Evolutionary conservation across 2,113 vertebrate genomes (phyloP).

Genomic region (Gadus chalcogrammus): DNA sequence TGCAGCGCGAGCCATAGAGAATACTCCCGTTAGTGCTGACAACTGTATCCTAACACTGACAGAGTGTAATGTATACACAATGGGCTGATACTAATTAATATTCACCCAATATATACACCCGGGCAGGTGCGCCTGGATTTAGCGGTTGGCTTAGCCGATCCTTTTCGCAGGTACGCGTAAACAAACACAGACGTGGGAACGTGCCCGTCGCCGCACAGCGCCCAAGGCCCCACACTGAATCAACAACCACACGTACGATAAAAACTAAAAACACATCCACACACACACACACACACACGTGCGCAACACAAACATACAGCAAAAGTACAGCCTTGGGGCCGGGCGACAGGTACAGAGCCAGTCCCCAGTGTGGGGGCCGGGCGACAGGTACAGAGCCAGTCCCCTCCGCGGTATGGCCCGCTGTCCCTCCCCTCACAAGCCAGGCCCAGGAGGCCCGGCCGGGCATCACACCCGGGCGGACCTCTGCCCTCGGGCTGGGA

Average conservation of each 20-base stretch:
- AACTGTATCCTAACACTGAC: slow-evolving; percentile 75
- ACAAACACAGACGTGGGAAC: slow-evolving; percentile 28
- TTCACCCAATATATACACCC: slow-evolving; percentile 57
- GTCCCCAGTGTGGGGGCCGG: neutral
- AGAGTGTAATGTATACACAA: slow-evolving; percentile 62
- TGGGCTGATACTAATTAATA: slow-evolving; percentile 70
- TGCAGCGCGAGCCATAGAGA: slow-evolving; percentile 55
- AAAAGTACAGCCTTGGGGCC: slow-evolving; percentile 1
- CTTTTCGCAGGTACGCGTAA: slow-evolving; percentile 44
- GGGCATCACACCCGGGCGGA: neutral
- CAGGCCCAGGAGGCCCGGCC: too few relatives aligned
- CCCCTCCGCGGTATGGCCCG: neutral
- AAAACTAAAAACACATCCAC: neutral
- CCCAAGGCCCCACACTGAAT: neutral
- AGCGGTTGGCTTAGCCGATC: slow-evolving; percentile 38
- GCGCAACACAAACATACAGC: slow-evolving; percentile 12
- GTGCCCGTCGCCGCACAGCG: neutral
- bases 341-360: too few relatives aligned
- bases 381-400: too few relatives aligned
- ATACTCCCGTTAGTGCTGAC: slow-evolving; percentile 66
- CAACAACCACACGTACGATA: neutral
- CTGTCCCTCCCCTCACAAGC: neutral
- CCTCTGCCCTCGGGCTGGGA: slow-evolving; percentile 46
- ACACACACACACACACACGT: slow-evolving; percentile 15
- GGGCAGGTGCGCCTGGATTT: slow-evolving; percentile 58